A percentile compares a stretch with the other conserved stretches of the same genome.
phyloP scores from a whole-genome alignment of 2,888 invertebrate genomes.

The Acanthosepion pharaonis region DNA sequence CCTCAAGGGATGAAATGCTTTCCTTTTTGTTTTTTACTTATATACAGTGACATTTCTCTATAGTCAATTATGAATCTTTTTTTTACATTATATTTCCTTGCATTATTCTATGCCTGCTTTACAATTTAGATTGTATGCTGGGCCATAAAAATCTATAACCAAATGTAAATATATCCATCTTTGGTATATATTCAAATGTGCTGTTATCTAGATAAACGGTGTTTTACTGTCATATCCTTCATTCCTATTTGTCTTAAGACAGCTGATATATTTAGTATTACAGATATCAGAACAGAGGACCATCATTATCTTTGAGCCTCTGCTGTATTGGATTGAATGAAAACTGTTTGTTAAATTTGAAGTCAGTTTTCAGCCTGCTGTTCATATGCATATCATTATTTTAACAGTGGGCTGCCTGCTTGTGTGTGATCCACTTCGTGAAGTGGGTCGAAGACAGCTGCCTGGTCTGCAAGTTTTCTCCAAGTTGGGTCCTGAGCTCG shows the following conservation, averaged over 20 bases:
- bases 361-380: conserved; percentile 45
- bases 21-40: background rate
- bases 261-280: conserved; percentile 11
- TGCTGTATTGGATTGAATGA: conserved; percentile 43
- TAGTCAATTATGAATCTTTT: background rate
- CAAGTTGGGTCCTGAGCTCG: conserved; percentile 46
- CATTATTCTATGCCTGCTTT: background rate
- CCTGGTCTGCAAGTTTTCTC: conserved; percentile 47
- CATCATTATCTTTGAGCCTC: conserved; percentile 20
- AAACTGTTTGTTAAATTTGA: conserved; percentile 34
- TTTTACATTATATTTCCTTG: background rate
- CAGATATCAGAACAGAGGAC: background rate
- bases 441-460: conserved; percentile 46
- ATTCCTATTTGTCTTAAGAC: background rate
- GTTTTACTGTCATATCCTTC: background rate
- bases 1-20: too few species aligned
- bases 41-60: background rate
- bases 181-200: background rate
- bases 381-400: conserved; percentile 44
- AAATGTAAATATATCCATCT: background rate
- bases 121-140: background rate
- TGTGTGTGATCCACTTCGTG: conserved; percentile 47
- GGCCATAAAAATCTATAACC: background rate
- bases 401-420: conserved; percentile 46
- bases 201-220: background rate